phyloP scores from a whole-genome alignment of 2,113 vertebrate genomes.

The Phyllopteryx taeniolatus region DNA sequence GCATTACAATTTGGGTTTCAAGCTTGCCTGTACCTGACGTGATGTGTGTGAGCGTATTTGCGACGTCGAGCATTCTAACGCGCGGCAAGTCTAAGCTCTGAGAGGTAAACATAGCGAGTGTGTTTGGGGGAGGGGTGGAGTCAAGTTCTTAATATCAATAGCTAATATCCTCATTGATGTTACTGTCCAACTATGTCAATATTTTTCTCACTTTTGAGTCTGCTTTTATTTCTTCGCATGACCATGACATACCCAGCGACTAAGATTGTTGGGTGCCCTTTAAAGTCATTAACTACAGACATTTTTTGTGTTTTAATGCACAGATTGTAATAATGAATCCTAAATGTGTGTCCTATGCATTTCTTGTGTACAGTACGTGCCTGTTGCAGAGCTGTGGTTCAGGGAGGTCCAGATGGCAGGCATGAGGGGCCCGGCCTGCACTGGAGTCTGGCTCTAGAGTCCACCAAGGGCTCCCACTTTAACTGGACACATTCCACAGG shows the following conservation, averaged over 20 bases:
- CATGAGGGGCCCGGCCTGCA: slow-evolving; percentile 70
- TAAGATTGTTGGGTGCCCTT: neutral
- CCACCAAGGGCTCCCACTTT: slow-evolving; percentile 72
- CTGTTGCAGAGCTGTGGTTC: slow-evolving; percentile 60
- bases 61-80: slow-evolving; percentile 35
- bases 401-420: slow-evolving; percentile 75
- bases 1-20: too few species aligned
- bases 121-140: slow-evolving; percentile 9
- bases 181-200: neutral
- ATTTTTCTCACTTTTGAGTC: neutral
- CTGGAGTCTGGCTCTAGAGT: slow-evolving; percentile 76
- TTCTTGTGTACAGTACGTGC: slow-evolving; percentile 20
- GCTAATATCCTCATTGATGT: neutral
- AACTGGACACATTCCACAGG: slow-evolving; percentile 80
- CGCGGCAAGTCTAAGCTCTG: slow-evolving; percentile 11
- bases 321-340: neutral
- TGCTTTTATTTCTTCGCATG: neutral
- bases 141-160: neutral
- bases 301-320: neutral
- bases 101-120: slow-evolving; percentile 42
- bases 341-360: neutral
- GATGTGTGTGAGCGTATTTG: slow-evolving; percentile 11
- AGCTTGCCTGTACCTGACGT: neutral
- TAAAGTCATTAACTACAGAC: too few species aligned
- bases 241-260: neutral